Percentiles rank a stretch among this genome's conserved stretches.
These are phyloP conservation scores for Phymanthus crucifer DNA, from an alignment of 92 coral and sea anemone species.

Conservation along the genomic window DNA sequence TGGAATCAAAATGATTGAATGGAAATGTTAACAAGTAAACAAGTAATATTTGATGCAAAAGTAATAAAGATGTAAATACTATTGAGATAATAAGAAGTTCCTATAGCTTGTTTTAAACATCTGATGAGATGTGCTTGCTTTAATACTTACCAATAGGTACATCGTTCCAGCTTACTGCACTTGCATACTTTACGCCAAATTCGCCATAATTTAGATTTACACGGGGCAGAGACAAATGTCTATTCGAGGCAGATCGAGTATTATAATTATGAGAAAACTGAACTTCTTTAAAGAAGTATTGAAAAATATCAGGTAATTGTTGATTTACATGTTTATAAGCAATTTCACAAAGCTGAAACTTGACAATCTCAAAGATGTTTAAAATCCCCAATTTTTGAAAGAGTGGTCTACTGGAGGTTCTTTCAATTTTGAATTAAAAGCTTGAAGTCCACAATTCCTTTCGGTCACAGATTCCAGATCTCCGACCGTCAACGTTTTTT, in stretches of 20 bases:
- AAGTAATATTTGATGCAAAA: too few species aligned
- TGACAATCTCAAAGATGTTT: background rate
- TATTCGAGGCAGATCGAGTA: background rate
- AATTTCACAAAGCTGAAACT: background rate
- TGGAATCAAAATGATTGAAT: too few species aligned
- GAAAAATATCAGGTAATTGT: background rate
- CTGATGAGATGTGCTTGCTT: background rate
- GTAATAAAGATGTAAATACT: too few species aligned
- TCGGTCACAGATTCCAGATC: too few species aligned
- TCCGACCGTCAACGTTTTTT: too few species aligned
- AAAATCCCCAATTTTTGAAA: background rate
- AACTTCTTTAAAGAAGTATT: background rate
- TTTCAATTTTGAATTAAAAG: too few species aligned
- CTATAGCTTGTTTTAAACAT: background rate
- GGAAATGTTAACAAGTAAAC: too few species aligned
- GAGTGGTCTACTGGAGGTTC: too few species aligned
- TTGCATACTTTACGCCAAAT: background rate
- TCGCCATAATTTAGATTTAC: background rate
- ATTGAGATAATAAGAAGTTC: too few species aligned
- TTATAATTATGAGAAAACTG: too few species aligned
- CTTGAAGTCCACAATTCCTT: too few species aligned
- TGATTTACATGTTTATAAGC: background rate
- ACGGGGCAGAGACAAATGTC: too few species aligned
- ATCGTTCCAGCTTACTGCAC: background rate
- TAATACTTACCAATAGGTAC: background rate